A percentile compares a stretch with the other conserved stretches of the same genome.
phyloP scores from a whole-genome alignment of 2,113 vertebrate species.

The Chauna torquata region DNA sequence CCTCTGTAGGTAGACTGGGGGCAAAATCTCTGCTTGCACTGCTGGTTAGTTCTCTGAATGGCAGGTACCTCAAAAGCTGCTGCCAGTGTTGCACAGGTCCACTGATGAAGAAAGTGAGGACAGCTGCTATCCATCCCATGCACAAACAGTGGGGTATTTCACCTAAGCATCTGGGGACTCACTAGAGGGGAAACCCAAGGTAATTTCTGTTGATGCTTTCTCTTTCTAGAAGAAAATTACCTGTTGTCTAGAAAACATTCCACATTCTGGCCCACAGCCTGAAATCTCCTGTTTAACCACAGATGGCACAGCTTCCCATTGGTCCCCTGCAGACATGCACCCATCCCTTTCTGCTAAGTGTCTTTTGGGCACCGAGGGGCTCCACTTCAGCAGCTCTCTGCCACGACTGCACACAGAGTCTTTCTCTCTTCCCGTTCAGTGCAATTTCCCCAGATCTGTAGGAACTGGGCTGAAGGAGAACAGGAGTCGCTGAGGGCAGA shows the following conservation, averaged over 20 bases:
- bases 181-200: not conserved
- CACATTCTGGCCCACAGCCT: fast-evolving
- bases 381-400: not conserved
- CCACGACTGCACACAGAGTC: not conserved
- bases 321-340: not conserved
- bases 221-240: not conserved
- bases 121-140: fast-evolving
- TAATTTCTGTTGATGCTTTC: not conserved
- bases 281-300: not conserved
- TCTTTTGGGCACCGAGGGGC: not conserved
- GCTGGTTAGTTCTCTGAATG: not conserved
- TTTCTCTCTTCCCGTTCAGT: not conserved
- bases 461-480: not conserved
- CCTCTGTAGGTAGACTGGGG: not conserved
- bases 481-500: not conserved
- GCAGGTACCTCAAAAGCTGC: not conserved
- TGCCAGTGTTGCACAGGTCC: not conserved
- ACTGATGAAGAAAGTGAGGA: not conserved
- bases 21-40: not conserved
- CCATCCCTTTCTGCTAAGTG: not conserved
- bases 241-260: not conserved
- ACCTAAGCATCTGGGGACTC: not conserved
- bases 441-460: not conserved
- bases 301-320: not conserved
- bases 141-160: not conserved